phyloP scores from a whole-genome alignment of 2,113 vertebrate species.

The Lampris megalopsis region DNA sequence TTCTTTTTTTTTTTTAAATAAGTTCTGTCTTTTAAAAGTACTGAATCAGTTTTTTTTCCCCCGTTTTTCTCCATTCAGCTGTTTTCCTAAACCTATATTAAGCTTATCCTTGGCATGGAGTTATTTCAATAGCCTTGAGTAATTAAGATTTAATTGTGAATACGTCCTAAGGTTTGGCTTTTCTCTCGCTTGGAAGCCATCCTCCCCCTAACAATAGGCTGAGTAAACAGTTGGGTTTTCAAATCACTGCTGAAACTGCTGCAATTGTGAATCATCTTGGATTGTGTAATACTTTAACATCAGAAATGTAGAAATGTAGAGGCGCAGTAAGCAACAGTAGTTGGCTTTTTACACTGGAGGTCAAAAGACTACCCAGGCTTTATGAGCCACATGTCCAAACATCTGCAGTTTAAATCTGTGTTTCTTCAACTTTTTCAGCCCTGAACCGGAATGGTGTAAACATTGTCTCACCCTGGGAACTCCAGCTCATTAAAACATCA shows the following conservation, averaged over 20 bases:
- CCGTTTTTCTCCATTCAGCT: background rate
- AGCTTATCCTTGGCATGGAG: background rate
- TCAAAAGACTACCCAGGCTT: no score
- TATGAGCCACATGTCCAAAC: background rate
- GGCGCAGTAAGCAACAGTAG: no score
- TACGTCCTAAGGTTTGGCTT: background rate
- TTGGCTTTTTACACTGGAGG: no score
- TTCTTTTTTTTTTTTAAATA: constrained; percentile 2
- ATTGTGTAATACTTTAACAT: background rate
- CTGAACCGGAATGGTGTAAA: background rate
- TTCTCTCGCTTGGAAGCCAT: constrained; percentile 3
- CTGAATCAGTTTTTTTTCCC: background rate
- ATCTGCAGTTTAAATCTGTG: background rate
- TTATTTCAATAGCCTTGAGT: background rate
- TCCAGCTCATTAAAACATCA: background rate
- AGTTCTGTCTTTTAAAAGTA: background rate
- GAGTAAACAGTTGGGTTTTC: background rate
- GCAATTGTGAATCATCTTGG: background rate
- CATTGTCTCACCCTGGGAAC: constrained; percentile 1
- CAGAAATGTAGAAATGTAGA: background rate
- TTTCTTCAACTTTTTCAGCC: background rate
- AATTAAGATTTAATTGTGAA: background rate
- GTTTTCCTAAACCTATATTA: background rate
- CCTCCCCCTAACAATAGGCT: background rate
- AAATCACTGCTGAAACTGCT: constrained; percentile 6